A percentile compares a stretch with the other conserved stretches of the same genome.
phyloP scores from a whole-genome alignment of 2,113 vertebrate genomes.

The Sinocyclocheilus maitianheensis region DNA sequence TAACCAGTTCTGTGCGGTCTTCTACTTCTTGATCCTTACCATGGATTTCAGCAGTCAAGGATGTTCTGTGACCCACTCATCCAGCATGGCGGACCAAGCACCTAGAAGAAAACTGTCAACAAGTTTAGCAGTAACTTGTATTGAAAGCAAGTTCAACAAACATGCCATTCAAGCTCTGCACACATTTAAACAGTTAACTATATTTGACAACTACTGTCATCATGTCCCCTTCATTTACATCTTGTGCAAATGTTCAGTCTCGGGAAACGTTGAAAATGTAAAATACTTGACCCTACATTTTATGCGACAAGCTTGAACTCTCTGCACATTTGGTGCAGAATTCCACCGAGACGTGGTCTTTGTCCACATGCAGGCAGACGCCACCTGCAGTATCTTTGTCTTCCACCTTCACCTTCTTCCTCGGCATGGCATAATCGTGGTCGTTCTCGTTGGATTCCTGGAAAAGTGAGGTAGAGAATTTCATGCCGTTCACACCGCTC shows the following conservation, averaged over 20 bases:
- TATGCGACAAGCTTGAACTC: conserved; percentile 85
- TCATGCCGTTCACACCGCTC: conserved; percentile 90
- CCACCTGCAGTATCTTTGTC: conserved; percentile 82
- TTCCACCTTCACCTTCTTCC: conserved; percentile 79
- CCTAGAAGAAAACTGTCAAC: conserved; percentile 99
- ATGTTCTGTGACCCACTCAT: conserved; percentile 92
- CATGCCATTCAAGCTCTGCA: conserved; percentile 65
- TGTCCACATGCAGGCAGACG: conserved; percentile 95
- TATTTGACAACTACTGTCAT: conserved; percentile 47
- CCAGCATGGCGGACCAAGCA: conserved; percentile 94
- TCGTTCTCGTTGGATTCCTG: conserved; percentile 79
- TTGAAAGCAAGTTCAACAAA: conserved; percentile 63
- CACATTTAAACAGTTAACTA: conserved; percentile 60
- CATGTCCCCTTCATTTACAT: conserved; percentile 66
- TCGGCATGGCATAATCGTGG: conserved; percentile 83
- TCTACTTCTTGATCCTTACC: conserved; percentile 92
- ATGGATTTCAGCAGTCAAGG: conserved; percentile 90
- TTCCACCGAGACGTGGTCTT: conserved; percentile 96
- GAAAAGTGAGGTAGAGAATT: conserved; percentile 94
- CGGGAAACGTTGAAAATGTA: conserved; percentile 71
- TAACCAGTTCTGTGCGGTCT: conserved; percentile 57
- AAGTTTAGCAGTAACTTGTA: conserved; percentile 98
- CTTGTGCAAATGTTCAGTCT: conserved; percentile 69
- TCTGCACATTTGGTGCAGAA: conserved; percentile 94
- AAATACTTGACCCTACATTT: conserved; percentile 98